A percentile compares a stretch with the other conserved stretches of the same genome.
Evolutionary conservation across 2,113 vertebrate genomes (phyloP).

Genomic region (Atrichornis clamosus): DNA sequence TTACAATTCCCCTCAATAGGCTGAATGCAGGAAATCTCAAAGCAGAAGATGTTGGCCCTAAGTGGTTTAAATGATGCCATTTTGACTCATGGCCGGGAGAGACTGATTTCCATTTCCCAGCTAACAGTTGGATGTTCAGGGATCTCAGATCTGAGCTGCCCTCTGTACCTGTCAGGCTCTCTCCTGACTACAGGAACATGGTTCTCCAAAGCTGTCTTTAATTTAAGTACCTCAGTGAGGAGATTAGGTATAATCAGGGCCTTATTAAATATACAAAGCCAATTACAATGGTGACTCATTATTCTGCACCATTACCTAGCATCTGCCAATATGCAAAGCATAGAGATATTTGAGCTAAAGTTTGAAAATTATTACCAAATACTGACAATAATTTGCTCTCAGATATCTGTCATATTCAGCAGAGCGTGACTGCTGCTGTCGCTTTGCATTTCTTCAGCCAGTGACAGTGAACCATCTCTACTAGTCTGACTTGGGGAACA

Average conservation of each 20-base stretch:
- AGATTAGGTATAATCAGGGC: neutral
- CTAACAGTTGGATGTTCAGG: neutral
- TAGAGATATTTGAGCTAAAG: neutral
- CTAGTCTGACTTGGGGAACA: accelerated
- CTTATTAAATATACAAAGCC: neutral
- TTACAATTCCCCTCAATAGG: neutral
- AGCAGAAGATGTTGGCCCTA: neutral
- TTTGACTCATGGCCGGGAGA: neutral
- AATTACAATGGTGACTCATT: neutral
- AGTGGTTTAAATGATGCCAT: neutral
- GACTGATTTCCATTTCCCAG: neutral
- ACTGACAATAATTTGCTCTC: neutral
- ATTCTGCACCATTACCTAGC: neutral
- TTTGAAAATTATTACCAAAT: neutral
- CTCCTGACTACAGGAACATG: neutral
- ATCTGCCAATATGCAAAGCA: neutral
- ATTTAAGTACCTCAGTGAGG: neutral
- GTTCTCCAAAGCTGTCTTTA: neutral
- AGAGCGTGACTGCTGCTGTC: neutral
- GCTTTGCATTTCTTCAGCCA: neutral
- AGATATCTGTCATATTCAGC: neutral
- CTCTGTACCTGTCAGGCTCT: neutral
- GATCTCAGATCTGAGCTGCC: neutral
- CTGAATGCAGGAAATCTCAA: neutral
- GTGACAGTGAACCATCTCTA: neutral